These are phyloP conservation scores for Glaucidium brasilianum DNA, from an alignment of 2,113 vertebrate genomes.

Conservation along the genomic window DNA sequence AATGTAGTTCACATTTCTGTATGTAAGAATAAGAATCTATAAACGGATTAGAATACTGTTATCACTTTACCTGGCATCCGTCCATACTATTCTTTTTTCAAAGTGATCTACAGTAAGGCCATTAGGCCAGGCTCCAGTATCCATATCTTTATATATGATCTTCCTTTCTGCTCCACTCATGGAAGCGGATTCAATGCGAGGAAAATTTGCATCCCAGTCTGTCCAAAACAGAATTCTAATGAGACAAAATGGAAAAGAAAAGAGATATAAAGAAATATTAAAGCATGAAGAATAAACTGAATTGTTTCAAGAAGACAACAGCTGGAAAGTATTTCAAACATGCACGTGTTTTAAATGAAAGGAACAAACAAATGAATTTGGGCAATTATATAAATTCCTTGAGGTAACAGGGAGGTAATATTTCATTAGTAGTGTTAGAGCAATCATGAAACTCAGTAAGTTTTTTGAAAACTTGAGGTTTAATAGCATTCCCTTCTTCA, in stretches of 20 bases:
- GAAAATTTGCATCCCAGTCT: slow-evolving; percentile 98
- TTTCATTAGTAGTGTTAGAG: neutral
- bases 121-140: slow-evolving; percentile 96
- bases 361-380: neutral
- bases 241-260: neutral
- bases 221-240: slow-evolving; percentile 97
- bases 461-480: neutral
- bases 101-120: slow-evolving; percentile 96
- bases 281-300: neutral
- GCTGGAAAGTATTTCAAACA: neutral
- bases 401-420: neutral
- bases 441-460: neutral
- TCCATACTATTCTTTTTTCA: slow-evolving; percentile 98
- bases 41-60: neutral
- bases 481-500: neutral
- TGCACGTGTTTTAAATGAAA: neutral
- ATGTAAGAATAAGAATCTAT: neutral
- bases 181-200: slow-evolving; percentile 94
- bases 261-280: neutral
- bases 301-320: neutral
- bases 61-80: slow-evolving; percentile 89
- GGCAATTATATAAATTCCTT: neutral
- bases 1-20: neutral
- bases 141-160: slow-evolving; percentile 97
- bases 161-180: slow-evolving; percentile 94